Conservation (phyloP, 2,113 vertebrate species). For the Lampris incognitus region DNA sequence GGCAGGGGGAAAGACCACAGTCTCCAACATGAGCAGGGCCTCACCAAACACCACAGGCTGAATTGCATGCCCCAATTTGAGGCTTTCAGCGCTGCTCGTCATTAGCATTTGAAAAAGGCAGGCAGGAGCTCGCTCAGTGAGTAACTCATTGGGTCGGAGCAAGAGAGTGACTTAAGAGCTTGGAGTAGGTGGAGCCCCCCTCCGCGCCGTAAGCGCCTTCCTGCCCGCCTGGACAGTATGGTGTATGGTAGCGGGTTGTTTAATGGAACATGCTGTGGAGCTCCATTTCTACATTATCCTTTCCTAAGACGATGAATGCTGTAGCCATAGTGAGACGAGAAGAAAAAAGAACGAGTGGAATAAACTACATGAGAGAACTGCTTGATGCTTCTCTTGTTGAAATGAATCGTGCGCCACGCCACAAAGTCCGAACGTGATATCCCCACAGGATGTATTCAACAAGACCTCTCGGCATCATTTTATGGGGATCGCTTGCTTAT, state of each 20-base stretch:
- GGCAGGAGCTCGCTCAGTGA: slow-evolving; percentile 62
- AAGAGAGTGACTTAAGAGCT: slow-evolving; percentile 70
- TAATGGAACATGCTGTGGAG: slow-evolving; percentile 49
- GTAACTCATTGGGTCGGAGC: slow-evolving; percentile 64
- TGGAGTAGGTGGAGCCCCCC: slow-evolving; percentile 41
- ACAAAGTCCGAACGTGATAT: slow-evolving; percentile 10
- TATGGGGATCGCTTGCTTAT: slow-evolving; percentile 20
- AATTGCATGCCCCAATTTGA: slow-evolving; percentile 83
- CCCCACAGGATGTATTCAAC: slow-evolving; percentile 2
- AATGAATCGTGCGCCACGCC: background rate
- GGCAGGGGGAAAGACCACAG: slow-evolving; percentile 43
- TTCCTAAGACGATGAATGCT: slow-evolving; percentile 29
- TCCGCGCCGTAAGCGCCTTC: slow-evolving; percentile 29
- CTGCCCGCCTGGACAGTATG: slow-evolving; percentile 3
- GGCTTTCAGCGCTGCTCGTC: slow-evolving; percentile 77
- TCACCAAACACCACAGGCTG: slow-evolving; percentile 80
- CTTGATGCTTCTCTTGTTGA: background rate
- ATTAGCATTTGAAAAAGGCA: slow-evolving; percentile 85
- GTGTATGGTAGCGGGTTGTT: slow-evolving; percentile 19
- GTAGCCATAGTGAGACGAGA: slow-evolving; percentile 1
- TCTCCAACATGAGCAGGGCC: slow-evolving; percentile 78
- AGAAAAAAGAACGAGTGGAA: slow-evolving; percentile 11
- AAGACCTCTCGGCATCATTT: slow-evolving; percentile 7
- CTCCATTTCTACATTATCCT: slow-evolving; percentile 27
- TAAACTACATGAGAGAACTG: background rate